Evolutionary conservation across 2,888 invertebrate species (phyloP).

Genomic region (Drosophila pseudotalamancana): DNA sequence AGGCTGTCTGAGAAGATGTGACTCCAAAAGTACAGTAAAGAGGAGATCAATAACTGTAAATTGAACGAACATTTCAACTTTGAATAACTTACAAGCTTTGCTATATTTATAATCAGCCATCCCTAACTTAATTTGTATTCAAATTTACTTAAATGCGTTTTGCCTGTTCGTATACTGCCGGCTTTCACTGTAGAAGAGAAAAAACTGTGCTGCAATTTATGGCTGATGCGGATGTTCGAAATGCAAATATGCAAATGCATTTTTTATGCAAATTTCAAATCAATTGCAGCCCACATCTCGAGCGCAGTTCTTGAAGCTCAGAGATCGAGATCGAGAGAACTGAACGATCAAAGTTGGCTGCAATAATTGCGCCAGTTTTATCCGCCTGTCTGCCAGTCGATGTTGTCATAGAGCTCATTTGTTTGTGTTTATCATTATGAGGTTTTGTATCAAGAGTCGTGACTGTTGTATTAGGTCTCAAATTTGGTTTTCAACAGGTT

Average conservation of each 20-base stretch:
- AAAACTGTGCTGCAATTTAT: constrained; percentile 35
- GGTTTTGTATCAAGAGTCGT: constrained; percentile 55
- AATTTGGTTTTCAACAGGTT: constrained; percentile 62
- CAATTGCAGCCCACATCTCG: constrained; percentile 43
- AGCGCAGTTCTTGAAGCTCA: constrained; percentile 8
- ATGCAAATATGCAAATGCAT: constrained; percentile 44
- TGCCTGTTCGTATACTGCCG: constrained; percentile 33
- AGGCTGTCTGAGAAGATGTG: constrained; percentile 16
- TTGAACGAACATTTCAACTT: too few species aligned
- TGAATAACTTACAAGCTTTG: too few species aligned
- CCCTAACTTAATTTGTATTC: background rate
- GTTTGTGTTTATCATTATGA: constrained; percentile 61
- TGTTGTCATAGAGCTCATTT: constrained; percentile 43
- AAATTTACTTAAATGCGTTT: constrained; percentile 17
- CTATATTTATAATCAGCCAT: too few species aligned
- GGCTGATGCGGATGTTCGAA: constrained; percentile 64
- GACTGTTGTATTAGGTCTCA: constrained; percentile 64
- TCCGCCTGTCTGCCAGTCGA: constrained; percentile 6
- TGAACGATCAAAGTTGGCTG: background rate
- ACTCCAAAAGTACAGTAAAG: background rate
- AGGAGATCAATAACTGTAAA: constrained; percentile 2
- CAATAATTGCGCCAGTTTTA: constrained; percentile 47
- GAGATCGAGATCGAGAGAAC: constrained; percentile 5
- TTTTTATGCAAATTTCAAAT: constrained; percentile 65
- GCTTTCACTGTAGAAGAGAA: constrained; percentile 43